Conservation (phyloP, 2,888 invertebrate genomes). For the Horisme vitalbata region DNA sequence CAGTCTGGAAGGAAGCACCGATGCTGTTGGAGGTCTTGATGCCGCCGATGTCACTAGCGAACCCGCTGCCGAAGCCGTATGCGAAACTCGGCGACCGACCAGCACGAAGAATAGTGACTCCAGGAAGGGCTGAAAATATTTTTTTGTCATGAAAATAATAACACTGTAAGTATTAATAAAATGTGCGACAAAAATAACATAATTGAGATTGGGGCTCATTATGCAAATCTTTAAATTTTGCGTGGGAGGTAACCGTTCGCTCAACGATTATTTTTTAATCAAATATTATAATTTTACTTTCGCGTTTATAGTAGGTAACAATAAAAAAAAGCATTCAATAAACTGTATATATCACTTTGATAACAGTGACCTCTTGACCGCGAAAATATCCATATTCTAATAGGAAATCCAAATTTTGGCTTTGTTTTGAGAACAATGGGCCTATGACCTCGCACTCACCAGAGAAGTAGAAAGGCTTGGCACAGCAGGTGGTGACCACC, state of each 20-base stretch:
- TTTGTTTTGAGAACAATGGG: constrained; percentile 21
- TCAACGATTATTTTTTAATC: too few species aligned
- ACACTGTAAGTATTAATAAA: too few species aligned
- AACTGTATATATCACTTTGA: constrained; percentile 17
- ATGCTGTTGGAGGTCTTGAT: constrained; percentile 64
- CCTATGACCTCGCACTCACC: constrained; percentile 40
- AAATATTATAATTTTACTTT: neutral
- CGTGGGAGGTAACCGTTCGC: too few species aligned
- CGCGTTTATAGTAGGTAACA: neutral
- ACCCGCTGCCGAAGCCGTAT: constrained; percentile 69
- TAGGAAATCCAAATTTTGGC: constrained; percentile 2
- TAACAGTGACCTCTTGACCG: constrained; percentile 18
- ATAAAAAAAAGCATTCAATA: constrained; percentile 3
- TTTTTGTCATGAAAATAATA: too few species aligned
- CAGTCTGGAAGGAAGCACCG: constrained; percentile 60
- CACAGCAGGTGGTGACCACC: constrained; percentile 50
- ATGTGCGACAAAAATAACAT: too few species aligned
- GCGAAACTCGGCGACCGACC: constrained; percentile 63
- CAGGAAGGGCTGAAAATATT: constrained; percentile 37
- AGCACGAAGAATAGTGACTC: constrained; percentile 44
- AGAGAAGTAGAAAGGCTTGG: constrained; percentile 56
- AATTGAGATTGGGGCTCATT: neutral
- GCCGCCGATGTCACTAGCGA: constrained; percentile 70
- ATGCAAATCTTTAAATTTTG: neutral
- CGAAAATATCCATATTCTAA: constrained; percentile 10